Evolutionary conservation across 2,113 vertebrate species (phyloP).

Genomic region (Eulemur macaco): DNA sequence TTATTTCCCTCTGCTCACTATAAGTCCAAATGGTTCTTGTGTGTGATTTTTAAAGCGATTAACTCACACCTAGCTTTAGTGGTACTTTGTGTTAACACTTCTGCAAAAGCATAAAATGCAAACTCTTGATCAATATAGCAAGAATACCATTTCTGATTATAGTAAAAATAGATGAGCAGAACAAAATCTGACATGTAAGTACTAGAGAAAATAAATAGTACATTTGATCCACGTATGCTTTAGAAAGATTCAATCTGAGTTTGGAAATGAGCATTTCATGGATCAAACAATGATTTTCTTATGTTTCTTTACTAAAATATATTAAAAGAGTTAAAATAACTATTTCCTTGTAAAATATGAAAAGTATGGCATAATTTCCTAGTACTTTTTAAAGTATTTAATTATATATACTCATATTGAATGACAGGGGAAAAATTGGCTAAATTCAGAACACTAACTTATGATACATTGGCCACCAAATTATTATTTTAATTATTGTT

Average conservation of each 20-base stretch:
- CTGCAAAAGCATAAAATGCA: background rate
- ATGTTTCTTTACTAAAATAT: background rate
- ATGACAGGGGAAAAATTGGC: background rate
- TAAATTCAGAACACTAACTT: background rate
- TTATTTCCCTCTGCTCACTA: background rate
- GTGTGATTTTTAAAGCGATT: slow-evolving; percentile 31
- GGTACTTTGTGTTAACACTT: background rate
- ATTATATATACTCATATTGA: background rate
- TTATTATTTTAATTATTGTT: slow-evolving; percentile 12
- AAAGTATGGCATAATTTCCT: background rate
- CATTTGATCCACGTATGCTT: background rate
- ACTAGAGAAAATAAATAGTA: background rate
- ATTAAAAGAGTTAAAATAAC: background rate
- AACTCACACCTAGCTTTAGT: background rate
- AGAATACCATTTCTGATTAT: background rate
- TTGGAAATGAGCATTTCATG: background rate
- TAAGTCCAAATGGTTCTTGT: background rate
- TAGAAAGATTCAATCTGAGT: background rate
- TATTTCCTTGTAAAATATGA: background rate
- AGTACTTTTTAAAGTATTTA: background rate
- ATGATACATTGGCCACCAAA: background rate
- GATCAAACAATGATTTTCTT: background rate
- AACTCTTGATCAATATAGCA: background rate
- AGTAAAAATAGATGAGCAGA: background rate
- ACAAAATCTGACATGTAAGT: background rate